Evolutionary conservation across 2,113 vertebrate species (phyloP), one percentile per base, ranked within the genome.

Genomic region (Urocitellus parryii): DNA sequence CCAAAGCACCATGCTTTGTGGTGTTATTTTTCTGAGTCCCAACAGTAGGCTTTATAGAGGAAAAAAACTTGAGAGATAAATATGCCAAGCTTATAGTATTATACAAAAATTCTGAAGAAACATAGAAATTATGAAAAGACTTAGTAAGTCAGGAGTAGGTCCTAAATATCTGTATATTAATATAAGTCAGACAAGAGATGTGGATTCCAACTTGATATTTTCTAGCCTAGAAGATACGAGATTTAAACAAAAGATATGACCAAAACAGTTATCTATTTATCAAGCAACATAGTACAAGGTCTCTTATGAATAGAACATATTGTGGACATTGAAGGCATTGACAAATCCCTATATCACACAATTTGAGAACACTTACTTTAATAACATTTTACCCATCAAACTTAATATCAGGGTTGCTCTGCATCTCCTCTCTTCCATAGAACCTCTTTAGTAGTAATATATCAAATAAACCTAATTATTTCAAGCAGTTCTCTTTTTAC

Each of bases 181-280:
- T 77, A 42, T 72, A 94, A 67, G 18, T 65, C 16, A 61, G 22
- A 18, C 63, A 65, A 45, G 61, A 61, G 61, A 51, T n/a, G 11
- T 18, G 51, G 45, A 79, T 92, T 73, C 48, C 27, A 73, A 39
- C 0, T 78, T 92, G 39, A 67, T 63, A 72, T 48, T 18, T 73
- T 77, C 20, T 95, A 34, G 39, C 42, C 29, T 93, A 77, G n/a
- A 88, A 70, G 42, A 91, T 94, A 58, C 1, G 34, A 58, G 34
- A 76, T 93, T 67, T 39, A 84, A 91, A 83, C 45, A 94, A 81
- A 72, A 83, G 37, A 27, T 93, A 2, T n/a, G 63, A 67, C 32
- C 9, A 91, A 91, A 96, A 61, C 53, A 77, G 32, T 48, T 65
- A 37, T 90, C 37, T 80, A 4, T 63, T 22, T 42, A 78, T 34